Percentiles rank a stretch among this genome's conserved stretches.
Evolutionary conservation across 2,113 vertebrate genomes (phyloP).

Genomic region (Puntigrus tetrazona): DNA sequence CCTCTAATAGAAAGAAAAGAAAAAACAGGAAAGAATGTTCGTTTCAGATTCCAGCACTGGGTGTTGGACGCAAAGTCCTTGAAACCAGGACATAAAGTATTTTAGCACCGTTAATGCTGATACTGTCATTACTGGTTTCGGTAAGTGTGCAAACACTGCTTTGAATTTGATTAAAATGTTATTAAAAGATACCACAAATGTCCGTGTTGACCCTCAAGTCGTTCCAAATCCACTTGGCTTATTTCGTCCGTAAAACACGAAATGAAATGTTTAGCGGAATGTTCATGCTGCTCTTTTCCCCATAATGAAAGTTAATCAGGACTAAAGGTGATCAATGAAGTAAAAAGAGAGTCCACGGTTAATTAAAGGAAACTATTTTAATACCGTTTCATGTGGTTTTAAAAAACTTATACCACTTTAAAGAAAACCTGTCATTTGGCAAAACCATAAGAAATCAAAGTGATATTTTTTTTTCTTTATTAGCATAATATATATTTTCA

Average conservation of each 20-base stretch:
- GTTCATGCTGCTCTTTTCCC: background rate
- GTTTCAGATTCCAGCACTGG: background rate
- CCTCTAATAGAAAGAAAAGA: background rate
- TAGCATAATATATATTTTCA: too few species aligned
- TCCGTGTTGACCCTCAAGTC: background rate
- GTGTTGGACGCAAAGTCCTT: background rate
- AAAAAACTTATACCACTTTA: too few species aligned
- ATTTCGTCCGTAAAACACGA: background rate
- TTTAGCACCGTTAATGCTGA: background rate
- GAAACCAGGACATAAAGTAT: background rate
- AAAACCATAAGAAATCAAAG: background rate
- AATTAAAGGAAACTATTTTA: background rate
- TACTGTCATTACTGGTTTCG: background rate
- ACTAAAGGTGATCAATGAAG: background rate
- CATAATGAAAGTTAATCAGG: background rate
- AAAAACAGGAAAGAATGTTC: constrained; percentile 27
- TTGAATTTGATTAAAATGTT: background rate
- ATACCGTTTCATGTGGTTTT: background rate
- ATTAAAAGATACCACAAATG: background rate
- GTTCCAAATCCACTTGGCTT: background rate
- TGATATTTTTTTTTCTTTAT: background rate
- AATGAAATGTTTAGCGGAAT: background rate
- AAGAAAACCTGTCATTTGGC: too few species aligned
- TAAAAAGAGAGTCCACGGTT: background rate
- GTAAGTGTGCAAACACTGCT: background rate